Conservation (phyloP, 2,113 vertebrate species). For the Drymodes brunneopygia region DNA sequence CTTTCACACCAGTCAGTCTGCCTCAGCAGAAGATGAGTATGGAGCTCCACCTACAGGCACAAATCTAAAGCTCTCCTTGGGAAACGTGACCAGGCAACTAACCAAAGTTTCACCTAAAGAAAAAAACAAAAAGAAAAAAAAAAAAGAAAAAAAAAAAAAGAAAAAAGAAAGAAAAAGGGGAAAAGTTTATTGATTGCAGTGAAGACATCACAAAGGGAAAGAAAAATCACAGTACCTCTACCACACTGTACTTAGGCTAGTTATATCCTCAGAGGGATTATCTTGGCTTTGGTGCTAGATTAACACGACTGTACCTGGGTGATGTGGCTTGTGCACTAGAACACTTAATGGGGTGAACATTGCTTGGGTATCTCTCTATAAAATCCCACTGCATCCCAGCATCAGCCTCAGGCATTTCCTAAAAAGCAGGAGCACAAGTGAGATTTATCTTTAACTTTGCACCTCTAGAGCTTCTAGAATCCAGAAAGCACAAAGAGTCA, state of each 20-base stretch:
- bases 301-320: fast-evolving
- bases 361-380: not conserved
- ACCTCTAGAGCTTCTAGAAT: not conserved
- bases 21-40: not conserved
- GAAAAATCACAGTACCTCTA: not conserved
- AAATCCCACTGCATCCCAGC: not conserved
- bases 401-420: not conserved
- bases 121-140: no score
- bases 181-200: not conserved
- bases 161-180: not conserved
- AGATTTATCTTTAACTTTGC: not conserved
- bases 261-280: not conserved
- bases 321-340: not conserved
- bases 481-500: not conserved
- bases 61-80: not conserved
- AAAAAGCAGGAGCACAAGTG: not conserved
- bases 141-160: no score
- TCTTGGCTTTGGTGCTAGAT: not conserved
- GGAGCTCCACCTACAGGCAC: slow-evolving; percentile 54
- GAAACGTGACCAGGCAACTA: not conserved
- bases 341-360: no score
- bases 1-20: not conserved
- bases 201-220: not conserved
- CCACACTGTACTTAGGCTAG: not conserved
- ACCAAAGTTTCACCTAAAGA: not conserved